phyloP scores from a whole-genome alignment of 2,888 invertebrate species.

The Linhomoeus sp. region DNA sequence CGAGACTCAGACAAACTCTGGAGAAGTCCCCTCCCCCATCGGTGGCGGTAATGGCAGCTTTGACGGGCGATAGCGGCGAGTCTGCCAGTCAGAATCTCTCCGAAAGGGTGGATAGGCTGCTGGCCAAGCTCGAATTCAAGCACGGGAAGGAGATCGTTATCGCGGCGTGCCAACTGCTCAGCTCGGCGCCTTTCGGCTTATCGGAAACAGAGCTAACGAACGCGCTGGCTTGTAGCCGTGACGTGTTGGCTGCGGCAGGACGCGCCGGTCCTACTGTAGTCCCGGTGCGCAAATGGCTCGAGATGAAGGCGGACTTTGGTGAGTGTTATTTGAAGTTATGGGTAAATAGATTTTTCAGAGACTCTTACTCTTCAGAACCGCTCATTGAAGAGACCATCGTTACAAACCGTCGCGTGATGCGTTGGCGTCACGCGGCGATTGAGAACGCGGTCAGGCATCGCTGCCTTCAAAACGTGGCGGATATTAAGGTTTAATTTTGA shows the following conservation, averaged over 20 bases:
- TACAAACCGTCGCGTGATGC: constrained; percentile 9
- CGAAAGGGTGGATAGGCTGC: too few species aligned
- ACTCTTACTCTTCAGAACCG: too few species aligned
- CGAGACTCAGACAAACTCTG: too few species aligned
- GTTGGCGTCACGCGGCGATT: constrained; percentile 8
- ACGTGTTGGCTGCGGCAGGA: not conserved
- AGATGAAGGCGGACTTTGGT: not conserved
- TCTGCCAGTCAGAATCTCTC: too few species aligned
- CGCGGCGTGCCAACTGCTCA: not conserved
- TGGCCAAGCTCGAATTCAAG: not conserved
- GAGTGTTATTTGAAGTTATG: too few species aligned
- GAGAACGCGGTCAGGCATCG: constrained; percentile 6
- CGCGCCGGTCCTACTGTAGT: too few species aligned
- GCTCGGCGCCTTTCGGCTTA: not conserved
- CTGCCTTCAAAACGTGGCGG: constrained; percentile 1
- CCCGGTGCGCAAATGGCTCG: not conserved
- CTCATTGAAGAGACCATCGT: constrained; percentile 6
- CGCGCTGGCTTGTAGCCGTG: not conserved
- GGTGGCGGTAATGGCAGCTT: too few species aligned
- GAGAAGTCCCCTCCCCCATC: too few species aligned
- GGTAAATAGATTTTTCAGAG: too few species aligned
- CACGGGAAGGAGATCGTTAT: not conserved
- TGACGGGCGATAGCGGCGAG: too few species aligned
- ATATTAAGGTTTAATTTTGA: constrained; percentile 1
- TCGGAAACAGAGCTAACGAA: not conserved